Percentiles rank a stretch among this genome's conserved stretches.
These are phyloP conservation scores for Drosophila aldrichi DNA, from an alignment of 2,888 invertebrate genomes.

Conservation along the genomic window DNA sequence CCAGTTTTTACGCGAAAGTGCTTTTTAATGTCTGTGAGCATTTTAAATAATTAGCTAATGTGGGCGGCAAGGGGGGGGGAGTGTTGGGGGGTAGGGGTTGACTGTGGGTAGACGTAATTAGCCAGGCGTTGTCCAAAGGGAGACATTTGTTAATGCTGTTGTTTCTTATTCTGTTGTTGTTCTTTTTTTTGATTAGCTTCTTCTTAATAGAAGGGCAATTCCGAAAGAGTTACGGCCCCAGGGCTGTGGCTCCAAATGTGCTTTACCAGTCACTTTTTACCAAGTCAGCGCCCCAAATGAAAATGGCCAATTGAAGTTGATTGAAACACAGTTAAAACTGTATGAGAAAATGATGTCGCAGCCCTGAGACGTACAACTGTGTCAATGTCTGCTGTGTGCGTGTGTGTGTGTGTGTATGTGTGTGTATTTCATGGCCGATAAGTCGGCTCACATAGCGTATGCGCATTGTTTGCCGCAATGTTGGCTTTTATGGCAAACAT, in stretches of 20 bases:
- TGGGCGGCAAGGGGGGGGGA: conserved; percentile 39
- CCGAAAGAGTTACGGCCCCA: conserved; percentile 16
- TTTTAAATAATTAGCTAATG: conserved; percentile 79
- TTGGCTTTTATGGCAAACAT: conserved; percentile 66
- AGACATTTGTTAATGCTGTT: conserved; percentile 48
- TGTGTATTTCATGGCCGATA: conserved; percentile 54
- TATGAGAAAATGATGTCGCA: conserved; percentile 24
- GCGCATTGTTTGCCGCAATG: conserved; percentile 66
- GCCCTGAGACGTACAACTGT: conserved; percentile 4
- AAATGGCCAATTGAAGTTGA: conserved; percentile 40
- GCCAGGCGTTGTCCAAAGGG: conserved; percentile 48
- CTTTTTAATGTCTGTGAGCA: conserved; percentile 79
- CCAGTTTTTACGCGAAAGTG: conserved; percentile 62
- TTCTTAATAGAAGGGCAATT: conserved; percentile 2
- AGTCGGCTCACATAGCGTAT: conserved; percentile 68
- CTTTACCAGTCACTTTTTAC: not conserved
- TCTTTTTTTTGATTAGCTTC: not conserved
- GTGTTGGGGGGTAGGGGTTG: no score
- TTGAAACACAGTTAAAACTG: conserved; percentile 35
- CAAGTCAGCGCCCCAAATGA: conserved; percentile 10
- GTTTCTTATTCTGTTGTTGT: not conserved
- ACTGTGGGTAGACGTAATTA: no score
- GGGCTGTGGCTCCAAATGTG: conserved; percentile 7
- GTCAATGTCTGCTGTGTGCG: not conserved
- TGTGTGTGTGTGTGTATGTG: not conserved